These are phyloP conservation scores for Falco naumanni DNA, from an alignment of 2,797 vertebrate species.

Conservation along the genomic window DNA sequence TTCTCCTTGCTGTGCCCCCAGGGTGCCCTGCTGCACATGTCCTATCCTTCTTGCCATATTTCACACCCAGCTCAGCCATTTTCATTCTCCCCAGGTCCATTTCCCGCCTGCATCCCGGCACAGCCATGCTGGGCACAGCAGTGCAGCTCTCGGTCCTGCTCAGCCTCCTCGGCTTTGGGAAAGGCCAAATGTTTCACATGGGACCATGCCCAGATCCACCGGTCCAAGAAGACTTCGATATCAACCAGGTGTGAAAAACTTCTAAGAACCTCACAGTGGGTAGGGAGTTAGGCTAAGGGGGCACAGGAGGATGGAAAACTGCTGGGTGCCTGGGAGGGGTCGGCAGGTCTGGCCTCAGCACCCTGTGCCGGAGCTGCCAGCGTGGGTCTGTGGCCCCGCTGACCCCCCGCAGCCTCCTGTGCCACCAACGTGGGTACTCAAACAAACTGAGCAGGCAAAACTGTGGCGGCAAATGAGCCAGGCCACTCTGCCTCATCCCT, in stretches of 20 bases:
- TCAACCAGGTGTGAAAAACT: conserved; percentile 79
- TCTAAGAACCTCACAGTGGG: rapidly evolving
- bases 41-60: rapidly evolving
- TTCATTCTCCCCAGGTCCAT: not conserved
- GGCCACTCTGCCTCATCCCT: not conserved
- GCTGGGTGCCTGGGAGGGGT: not conserved
- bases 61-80: not conserved
- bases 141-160: conserved; percentile 73
- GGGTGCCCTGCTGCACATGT: not conserved
- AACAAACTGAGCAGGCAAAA: not conserved
- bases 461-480: rapidly evolving
- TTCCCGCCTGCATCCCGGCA: not conserved
- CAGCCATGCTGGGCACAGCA: conserved; percentile 43
- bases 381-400: rapidly evolving
- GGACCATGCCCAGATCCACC: conserved; percentile 81
- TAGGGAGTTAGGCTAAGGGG: not conserved
- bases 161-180: conserved; percentile 63
- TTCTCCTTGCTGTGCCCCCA: not conserved
- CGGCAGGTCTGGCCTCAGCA: not conserved
- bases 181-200: conserved; percentile 76
- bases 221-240: conserved; percentile 83
- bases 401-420: rapidly evolving
- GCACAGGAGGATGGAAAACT: not conserved
- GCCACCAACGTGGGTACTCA: rapidly evolving
- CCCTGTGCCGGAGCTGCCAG: not conserved